Evolutionary conservation across 1,140 invertebrate species (phyloP), one percentile per base, ranked within the genome.

Genomic region (Mycetomoellerius zeteki): DNA sequence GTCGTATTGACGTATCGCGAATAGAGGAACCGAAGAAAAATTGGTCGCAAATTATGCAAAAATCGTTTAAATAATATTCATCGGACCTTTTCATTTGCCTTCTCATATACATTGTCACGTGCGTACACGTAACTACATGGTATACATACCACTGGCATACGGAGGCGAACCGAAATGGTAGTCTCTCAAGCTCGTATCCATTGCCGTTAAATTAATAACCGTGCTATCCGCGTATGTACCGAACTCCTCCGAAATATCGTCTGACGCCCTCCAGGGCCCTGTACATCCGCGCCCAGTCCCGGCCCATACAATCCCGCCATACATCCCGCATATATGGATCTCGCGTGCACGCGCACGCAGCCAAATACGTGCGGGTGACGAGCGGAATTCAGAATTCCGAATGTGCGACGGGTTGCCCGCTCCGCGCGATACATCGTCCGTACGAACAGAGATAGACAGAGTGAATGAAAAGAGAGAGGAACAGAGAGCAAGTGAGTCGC

Each of bases 321-420:
- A 56, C 77, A 71, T 80, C 54, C 71, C 71, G 65, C 84, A 78
- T 88, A 72, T 72, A 88, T 87, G 86, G 73, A 50, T 67, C 65
- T 75, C 76, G 88, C 82, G 86, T 92, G 86, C 86, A 86, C 73
- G 75, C 91, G 87, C 71, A 67, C 64, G 64, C 54, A 65, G 43
- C 27, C 52, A 58, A 82, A 78, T 87, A 87, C 85, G 71, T 72
- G 88, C 85, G 86, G 91, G 90, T 91, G 92, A 93, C 88, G 88
- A 78, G 12, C 80, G 87, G 89, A 93, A 92, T 93, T 89, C 80
- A 82, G 89, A 90, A 88, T 91, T 87, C 62, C 88, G 90, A 89
- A 90, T 92, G 84, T 64, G 52, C 56, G 78, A 85, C 50, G 30
- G 50, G 30, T 77, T 75, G 33, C 37, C 19, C 43, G 19, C 24